Evolutionary conservation across 2,113 vertebrate species (phyloP), one percentile per base, ranked within the genome.

Genomic region (Reinhardtius hippoglossoides): DNA sequence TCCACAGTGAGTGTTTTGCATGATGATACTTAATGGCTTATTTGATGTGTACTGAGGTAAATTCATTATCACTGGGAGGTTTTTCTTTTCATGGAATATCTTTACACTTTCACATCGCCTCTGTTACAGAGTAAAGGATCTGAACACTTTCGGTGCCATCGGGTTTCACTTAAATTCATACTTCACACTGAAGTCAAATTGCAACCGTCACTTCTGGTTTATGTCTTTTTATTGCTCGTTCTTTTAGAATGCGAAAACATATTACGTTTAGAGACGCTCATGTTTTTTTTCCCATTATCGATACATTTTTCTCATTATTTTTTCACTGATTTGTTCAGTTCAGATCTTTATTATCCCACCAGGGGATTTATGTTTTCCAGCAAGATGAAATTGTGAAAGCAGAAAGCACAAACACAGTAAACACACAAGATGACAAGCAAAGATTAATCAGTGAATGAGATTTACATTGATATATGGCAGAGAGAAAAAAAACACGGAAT

Each of bases 1-100:
- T 55, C 52, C 52, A 55, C 10, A 24, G 21, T 27, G 24, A 68
- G 44, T 54, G 18, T 54, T 20, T 31, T 31, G 31, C 35, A 23
- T 44, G 31, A 24, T 69, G 55, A 48, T 10, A 58, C 55, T 78
- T 6, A 10, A 42, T 42, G 61, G 26, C 61, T 84, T 52, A 24
- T 35, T 82, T 52, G 26, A 59, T 44, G 23, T 35, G 50, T 54
- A 54, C 50, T n/a, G 18, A 54, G 6, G 50, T n/a, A 20, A n/a
- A 54, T 20, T 8, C 18, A 54, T 54, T 8, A 9, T n/a, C 50
- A n/a, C 7, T 1, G 4, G 20, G 8, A 54, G 5, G 20, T 6
- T 54, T 23, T 54, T 54, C 10, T n/a, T 54, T 21, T 9, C 6
- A 54, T 54, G 20, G 50, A n/a, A 6, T 48, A 48, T 48, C 16